Conservation (phyloP, 2,113 vertebrate species). For the Xyliphius kryptos region DNA sequence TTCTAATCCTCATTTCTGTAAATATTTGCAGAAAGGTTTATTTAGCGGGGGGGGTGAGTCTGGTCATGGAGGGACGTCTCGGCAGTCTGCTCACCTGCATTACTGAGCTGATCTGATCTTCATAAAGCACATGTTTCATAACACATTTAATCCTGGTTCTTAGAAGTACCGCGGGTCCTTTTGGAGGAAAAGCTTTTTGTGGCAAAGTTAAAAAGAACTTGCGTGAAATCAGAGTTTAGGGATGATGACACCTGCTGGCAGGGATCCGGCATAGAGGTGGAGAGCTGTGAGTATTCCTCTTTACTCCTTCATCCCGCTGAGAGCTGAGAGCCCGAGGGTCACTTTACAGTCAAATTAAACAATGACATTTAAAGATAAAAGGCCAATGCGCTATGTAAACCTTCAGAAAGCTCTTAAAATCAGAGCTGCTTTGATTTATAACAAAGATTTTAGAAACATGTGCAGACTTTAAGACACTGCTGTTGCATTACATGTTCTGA, state of each 20-base stretch:
- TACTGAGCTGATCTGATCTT: too few relatives aligned
- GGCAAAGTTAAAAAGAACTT: slow-evolving; percentile 41
- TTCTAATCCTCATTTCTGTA: too few relatives aligned
- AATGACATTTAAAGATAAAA: slow-evolving; percentile 15
- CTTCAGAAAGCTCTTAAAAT: slow-evolving; percentile 5
- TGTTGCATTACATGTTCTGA: too few relatives aligned
- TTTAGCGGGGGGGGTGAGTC: too few relatives aligned
- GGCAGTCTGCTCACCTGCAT: too few relatives aligned
- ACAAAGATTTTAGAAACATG: not conserved
- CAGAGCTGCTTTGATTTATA: slow-evolving; percentile 1
- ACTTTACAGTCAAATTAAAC: slow-evolving; percentile 25
- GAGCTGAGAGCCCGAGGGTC: slow-evolving; percentile 26
- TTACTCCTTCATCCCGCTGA: slow-evolving; percentile 18
- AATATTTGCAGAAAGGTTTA: too few relatives aligned
- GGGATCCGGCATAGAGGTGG: slow-evolving; percentile 18
- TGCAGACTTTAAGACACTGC: not conserved
- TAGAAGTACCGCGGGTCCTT: slow-evolving; percentile 19
- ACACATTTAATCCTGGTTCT: slow-evolving; percentile 16
- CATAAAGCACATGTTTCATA: too few relatives aligned
- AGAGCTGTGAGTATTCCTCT: not conserved
- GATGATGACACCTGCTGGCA: slow-evolving; percentile 39
- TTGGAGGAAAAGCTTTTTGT: slow-evolving; percentile 21
- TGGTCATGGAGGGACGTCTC: too few relatives aligned
- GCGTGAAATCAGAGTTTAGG: slow-evolving; percentile 37
- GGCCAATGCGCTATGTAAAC: not conserved